Base-by-base conservation (phyloP, 1,140 invertebrate genomes). In the Sycobia sp. region DNA sequence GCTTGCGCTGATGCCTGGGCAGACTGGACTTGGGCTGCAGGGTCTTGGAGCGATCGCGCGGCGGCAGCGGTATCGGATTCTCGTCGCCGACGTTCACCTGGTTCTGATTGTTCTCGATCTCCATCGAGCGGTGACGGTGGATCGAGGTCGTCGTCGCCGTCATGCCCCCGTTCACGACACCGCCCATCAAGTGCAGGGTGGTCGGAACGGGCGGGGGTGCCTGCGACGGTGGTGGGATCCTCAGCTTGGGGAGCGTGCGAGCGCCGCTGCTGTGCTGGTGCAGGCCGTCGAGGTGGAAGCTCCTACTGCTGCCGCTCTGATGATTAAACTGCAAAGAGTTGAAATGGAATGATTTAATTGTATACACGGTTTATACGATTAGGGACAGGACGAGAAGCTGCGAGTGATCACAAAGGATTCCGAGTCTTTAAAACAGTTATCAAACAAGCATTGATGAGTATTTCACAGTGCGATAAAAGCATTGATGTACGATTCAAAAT, bases 41-140 rank as follows among this genome's bases (percentile, higher is more conserved):
- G 8, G 86, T 85, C 70, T 89, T 90, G 25, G 87, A 88, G 47
- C 90, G 84, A 71, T 95, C 91, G 67, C 92, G 83, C 0, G 93
- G 93, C 1, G 94, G 94, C 63, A 96, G 74, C 1, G 93, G 93
- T 64, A 94, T 86, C 1, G 89, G 87, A 81, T 92, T 92, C 20
- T 84, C 82, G 18, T 86, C 85, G 50, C 76, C 78, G 54, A 83
- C 79, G 54, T 79, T 81, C n/a, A 49, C 76, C 23, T 79, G 77
- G 68, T 79, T 81, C 20, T 76, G 72, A 67, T 81, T 80, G 32
- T 80, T 81, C 44, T 81, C 78, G 10, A 81, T 80, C 14, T 78
- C 79, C 20, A 69, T 59, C 0, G 72, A 69, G 34, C 72, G 76
- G 18, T 80, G 76, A 43, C 74, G 69, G 41, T 79, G 75, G 4